phyloP scores from a whole-genome alignment of 2,113 vertebrate species.

The Lophura nycthemera region DNA sequence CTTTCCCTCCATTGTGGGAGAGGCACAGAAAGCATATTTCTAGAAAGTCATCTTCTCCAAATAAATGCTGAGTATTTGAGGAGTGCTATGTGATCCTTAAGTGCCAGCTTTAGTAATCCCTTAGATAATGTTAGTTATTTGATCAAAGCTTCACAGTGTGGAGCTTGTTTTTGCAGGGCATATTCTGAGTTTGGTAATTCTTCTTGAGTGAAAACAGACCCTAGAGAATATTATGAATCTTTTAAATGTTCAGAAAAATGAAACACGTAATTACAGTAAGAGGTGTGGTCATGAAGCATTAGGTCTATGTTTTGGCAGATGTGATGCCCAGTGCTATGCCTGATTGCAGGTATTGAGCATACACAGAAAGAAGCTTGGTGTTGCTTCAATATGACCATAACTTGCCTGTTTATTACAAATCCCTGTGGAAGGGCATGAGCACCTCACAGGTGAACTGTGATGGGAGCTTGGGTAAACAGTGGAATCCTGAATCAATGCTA shows the following conservation, averaged over 20 bases:
- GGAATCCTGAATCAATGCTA: neutral
- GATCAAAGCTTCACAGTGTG: neutral
- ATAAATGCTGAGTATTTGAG: neutral
- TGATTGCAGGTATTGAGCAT: neutral
- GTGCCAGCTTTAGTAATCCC: neutral
- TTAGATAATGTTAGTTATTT: neutral
- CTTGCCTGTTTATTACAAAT: neutral
- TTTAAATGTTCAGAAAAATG: neutral
- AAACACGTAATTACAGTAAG: neutral
- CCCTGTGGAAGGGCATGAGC: neutral
- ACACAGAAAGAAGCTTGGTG: neutral
- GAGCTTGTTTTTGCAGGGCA: neutral
- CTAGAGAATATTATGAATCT: neutral
- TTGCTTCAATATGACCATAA: neutral
- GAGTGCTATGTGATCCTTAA: neutral
- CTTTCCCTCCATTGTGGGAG: neutral
- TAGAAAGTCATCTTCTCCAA: neutral
- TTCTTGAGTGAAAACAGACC: neutral
- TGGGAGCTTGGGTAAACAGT: neutral
- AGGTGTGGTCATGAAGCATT: neutral
- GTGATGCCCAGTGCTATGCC: neutral
- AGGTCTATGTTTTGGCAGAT: neutral
- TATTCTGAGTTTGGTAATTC: neutral
- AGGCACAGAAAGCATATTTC: neutral
- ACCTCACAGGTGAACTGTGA: neutral